Evolutionary conservation across 2,888 invertebrate genomes (phyloP).

Genomic region (Epinotia nisella): DNA sequence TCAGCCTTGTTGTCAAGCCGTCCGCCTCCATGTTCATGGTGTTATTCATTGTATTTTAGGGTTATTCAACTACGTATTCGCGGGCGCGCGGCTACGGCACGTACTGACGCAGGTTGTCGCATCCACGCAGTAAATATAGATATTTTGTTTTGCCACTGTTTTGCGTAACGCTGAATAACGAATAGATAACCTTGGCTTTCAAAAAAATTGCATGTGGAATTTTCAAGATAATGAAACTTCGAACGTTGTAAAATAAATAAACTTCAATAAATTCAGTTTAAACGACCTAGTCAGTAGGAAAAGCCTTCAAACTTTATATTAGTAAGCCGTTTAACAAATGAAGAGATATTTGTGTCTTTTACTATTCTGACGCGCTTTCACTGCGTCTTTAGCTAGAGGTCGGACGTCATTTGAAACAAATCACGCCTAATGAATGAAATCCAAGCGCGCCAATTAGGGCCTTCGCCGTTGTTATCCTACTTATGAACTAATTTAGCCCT

Average conservation of each 20-base stretch:
- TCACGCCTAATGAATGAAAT: conserved; percentile 53
- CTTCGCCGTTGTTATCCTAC: conserved; percentile 1
- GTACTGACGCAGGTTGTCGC: conserved; percentile 40
- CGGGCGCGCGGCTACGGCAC: conserved; percentile 16
- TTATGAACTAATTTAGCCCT: conserved; percentile 45
- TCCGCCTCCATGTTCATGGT: conserved; percentile 39
- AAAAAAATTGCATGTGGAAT: neutral
- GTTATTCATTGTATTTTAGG: conserved; percentile 39
- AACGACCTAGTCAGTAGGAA: conserved; percentile 1
- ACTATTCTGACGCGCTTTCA: conserved; percentile 48
- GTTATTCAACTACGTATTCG: conserved; percentile 44
- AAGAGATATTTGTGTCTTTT: conserved; percentile 21
- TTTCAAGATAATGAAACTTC: neutral
- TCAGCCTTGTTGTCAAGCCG: conserved; percentile 40
- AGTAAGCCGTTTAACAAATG: conserved; percentile 8
- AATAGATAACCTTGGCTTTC: conserved; percentile 8
- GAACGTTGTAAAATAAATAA: neutral
- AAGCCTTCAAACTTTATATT: conserved; percentile 22
- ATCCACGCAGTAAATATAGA: conserved; percentile 40
- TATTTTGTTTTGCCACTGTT: conserved; percentile 38
- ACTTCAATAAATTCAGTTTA: conserved; percentile 8
- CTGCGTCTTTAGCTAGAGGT: conserved; percentile 46
- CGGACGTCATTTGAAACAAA: conserved; percentile 52
- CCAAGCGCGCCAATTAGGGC: conserved; percentile 45
- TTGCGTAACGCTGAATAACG: conserved; percentile 23